These are phyloP conservation scores for Liposcelis brunnea DNA, from an alignment of 2,888 invertebrate species.

Conservation along the genomic window DNA sequence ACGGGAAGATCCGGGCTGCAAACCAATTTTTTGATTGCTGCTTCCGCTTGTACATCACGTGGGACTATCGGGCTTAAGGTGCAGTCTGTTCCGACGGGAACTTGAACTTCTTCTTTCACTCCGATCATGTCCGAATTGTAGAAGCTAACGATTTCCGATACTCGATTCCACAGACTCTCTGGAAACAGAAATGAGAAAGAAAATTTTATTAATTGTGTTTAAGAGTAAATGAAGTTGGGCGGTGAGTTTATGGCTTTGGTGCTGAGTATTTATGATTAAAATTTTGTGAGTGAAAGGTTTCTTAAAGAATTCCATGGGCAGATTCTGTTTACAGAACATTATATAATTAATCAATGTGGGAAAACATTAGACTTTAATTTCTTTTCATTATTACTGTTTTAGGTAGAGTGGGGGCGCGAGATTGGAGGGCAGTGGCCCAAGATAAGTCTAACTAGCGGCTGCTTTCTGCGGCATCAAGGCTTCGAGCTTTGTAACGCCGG, in stretches of 20 bases:
- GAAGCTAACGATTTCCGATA: constrained; percentile 35
- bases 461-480: too few relatives aligned
- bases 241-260: too few relatives aligned
- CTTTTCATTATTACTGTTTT: too few relatives aligned
- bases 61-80: constrained; percentile 20
- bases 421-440: too few relatives aligned
- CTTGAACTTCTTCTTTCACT: constrained; percentile 18
- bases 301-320: neutral
- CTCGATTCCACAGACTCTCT: constrained; percentile 30
- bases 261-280: too few relatives aligned
- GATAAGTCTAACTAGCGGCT: too few relatives aligned
- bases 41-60: constrained; percentile 19
- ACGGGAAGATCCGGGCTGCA: constrained; percentile 41
- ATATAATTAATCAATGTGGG: too few relatives aligned
- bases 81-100: constrained; percentile 26
- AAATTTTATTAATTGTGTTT: constrained; percentile 22
- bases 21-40: constrained; percentile 34
- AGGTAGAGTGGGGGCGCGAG: too few relatives aligned
- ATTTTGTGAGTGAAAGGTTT: too few relatives aligned
- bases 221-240: neutral
- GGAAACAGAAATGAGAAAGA: constrained; percentile 27
- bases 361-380: too few relatives aligned
- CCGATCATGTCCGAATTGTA: constrained; percentile 22
- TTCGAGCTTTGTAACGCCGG: too few relatives aligned
- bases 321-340: too few relatives aligned